phyloP scores from a whole-genome alignment of 2,113 vertebrate species.

The Cyprinus carpio region DNA sequence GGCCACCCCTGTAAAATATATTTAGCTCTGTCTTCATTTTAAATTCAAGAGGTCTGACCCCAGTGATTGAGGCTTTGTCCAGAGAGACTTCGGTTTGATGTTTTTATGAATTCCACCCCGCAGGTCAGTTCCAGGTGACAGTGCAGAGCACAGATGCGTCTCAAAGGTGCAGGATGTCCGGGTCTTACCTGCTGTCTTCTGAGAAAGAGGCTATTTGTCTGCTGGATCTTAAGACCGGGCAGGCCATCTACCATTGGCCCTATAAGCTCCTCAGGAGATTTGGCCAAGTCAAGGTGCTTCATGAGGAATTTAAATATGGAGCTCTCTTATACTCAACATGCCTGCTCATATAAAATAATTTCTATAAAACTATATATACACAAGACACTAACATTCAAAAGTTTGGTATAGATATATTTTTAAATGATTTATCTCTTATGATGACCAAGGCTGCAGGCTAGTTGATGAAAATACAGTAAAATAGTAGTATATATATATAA shows the following conservation, averaged over 20 bases:
- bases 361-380: too few species aligned
- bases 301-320: background rate
- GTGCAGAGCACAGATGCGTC: slow-evolving; percentile 77
- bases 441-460: too few species aligned
- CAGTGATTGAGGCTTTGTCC: background rate
- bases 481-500: too few species aligned
- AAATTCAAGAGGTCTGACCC: background rate
- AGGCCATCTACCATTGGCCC: slow-evolving; percentile 79
- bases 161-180: slow-evolving; percentile 75
- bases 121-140: slow-evolving; percentile 76
- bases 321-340: background rate
- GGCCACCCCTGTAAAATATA: background rate
- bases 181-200: slow-evolving; percentile 78
- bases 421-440: too few species aligned
- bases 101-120: slow-evolving; percentile 41
- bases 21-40: background rate
- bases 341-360: background rate
- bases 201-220: slow-evolving; percentile 72
- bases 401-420: too few species aligned
- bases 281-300: slow-evolving; percentile 82
- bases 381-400: too few species aligned
- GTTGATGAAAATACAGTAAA: too few species aligned
- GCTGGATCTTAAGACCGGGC: slow-evolving; percentile 60
- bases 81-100: slow-evolving; percentile 41
- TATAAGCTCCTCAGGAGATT: slow-evolving; percentile 84